Base-by-base conservation (phyloP, 1,140 invertebrate species). In the Drosophila miranda region DNA sequence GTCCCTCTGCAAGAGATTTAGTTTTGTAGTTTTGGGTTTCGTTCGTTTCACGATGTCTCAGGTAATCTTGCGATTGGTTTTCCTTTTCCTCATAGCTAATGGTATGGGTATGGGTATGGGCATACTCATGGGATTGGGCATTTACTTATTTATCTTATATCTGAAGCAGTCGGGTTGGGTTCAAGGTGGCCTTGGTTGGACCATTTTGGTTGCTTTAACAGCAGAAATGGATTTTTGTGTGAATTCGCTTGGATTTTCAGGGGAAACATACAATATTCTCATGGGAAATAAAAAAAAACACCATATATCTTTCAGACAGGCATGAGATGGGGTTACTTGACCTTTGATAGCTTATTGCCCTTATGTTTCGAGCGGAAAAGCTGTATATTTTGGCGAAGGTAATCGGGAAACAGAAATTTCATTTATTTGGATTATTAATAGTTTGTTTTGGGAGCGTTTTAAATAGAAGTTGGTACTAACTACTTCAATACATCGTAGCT, bases 21-120 rank as follows among this genome's bases (percentile, higher is more conserved):
- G 49, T 68, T 53, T 74, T 71, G 59, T 74, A 75, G 70, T 78
- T 77, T 76, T 71, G 52, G 68, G 60, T 74, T 71, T 71, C 62
- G 68, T 55, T 83, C 69, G 69, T 68, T 59, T 71, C 44, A 72
- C 62, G 56, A 56, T 73, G 56, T 46, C 34, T 38, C 66, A 75
- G 78, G 68, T 71, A 73, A 62, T 83, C 77, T 81, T 52, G 45
- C 71, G 74, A 78, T 81, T 86, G 74, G 83, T 75, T 86, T 78
- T 80, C 60, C 43, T 26, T 86, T 78, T 80, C 30, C 63, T 69
- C 63, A 68, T 44, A 30, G 52, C 50, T 46, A 38, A 38, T 38
- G 34, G 34, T 38, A 13, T 69, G 51, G 62, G 62, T 45, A 55
- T 38, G 50, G 52, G 58, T 49, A 45, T 69, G 63, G 50, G 63